Base-by-base conservation (phyloP, 2,888 invertebrate genomes). In the Ornithoptera alexandrae region DNA sequence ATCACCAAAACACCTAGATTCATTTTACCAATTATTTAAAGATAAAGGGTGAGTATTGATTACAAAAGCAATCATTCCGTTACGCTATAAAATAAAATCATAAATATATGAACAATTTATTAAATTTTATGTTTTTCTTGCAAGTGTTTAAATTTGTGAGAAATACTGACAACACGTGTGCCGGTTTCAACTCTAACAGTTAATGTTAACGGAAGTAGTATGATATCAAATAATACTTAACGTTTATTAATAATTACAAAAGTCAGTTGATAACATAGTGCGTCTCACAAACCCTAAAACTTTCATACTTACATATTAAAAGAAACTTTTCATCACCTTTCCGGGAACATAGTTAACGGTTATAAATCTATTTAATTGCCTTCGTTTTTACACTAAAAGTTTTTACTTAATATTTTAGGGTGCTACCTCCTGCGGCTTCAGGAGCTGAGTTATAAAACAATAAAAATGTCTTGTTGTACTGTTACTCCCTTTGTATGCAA, bases 331-430 rank as follows among this genome's bases (percentile, higher is more conserved):
- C 81, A 78, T 81, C 78, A 73, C 73, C 78, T 69, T 91, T 91
- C 91, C 78, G 53, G 76, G 90, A 90, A 91, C 77, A 70, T 79
- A 74, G 78, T 74, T 78, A 78, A 81, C 76, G 80, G 89, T 87
- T 90, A 86, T 92, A 92, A 92, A 92, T 92, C 89, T 89, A 84
- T 81, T 88, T 89, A 89, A 90, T 88, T 86, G 87, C 88, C 81
- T 77, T 79, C 80, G 83, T 87, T 86, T 86, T 81, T 77, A 73
- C 75, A 71, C 72, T 75, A 77, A 83, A 81, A 76, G 79, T 83
- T 84, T 84, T 85, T 82, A 81, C 78, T 79, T 76, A 81, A 84
- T 81, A 83, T 86, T 86, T 86, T 83, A 84, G 87, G 89, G 80
- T 84, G 84, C 86, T 86, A 79, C 90, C 91, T 90, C 90, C 92